A percentile compares a stretch with the other conserved stretches of the same genome.
phyloP scores from a whole-genome alignment of 2,113 vertebrate genomes.

The Lepus timidus region DNA sequence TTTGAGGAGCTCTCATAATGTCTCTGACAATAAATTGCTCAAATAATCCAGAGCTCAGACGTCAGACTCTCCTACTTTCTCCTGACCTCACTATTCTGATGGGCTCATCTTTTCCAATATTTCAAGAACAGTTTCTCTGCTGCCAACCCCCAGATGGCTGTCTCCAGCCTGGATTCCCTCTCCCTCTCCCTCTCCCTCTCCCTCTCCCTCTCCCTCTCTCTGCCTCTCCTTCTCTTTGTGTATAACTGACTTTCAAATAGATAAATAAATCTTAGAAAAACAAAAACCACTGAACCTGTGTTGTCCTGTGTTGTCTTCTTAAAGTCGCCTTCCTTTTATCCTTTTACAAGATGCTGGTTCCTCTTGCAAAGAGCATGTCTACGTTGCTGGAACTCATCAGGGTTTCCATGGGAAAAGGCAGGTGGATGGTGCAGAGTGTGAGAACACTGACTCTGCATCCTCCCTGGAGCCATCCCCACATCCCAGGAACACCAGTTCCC shows the following conservation, averaged over 20 bases:
- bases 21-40: neutral
- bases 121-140: neutral
- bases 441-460: neutral
- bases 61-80: neutral
- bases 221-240: too few relatives aligned
- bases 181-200: too few relatives aligned
- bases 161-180: neutral
- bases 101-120: neutral
- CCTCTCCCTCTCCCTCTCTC: too few relatives aligned
- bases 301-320: neutral
- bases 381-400: neutral
- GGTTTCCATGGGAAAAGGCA: neutral
- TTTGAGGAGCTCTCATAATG: neutral
- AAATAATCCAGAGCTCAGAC: neutral
- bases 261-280: too few relatives aligned
- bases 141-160: neutral
- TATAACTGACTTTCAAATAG: too few relatives aligned
- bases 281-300: too few relatives aligned
- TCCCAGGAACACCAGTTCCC: neutral
- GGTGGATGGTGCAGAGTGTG: neutral
- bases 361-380: neutral
- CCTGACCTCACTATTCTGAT: neutral
- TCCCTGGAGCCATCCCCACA: neutral
- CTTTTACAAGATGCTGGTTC: neutral
- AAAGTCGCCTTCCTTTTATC: neutral